Percentiles rank a stretch among this genome's conserved stretches.
phyloP scores from a whole-genome alignment of 2,113 vertebrate genomes.

The Galemys pyrenaicus region DNA sequence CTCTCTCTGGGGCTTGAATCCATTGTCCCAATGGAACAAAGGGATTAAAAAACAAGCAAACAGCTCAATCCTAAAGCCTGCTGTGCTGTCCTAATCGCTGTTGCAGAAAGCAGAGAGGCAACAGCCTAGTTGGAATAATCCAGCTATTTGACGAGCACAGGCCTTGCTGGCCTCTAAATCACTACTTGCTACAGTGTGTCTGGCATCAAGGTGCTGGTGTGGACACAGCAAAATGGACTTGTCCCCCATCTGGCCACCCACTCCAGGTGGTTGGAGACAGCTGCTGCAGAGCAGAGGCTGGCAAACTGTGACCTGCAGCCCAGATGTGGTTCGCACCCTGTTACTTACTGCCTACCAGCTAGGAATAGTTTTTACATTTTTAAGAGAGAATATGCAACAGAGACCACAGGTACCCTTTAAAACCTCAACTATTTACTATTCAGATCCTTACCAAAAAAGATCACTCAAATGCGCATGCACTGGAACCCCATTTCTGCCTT shows the following conservation, averaged over 20 bases:
- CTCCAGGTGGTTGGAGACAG: not conserved
- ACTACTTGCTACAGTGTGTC: not conserved
- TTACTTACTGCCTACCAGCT: not conserved
- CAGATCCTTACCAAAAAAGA: not conserved
- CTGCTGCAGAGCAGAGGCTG: not conserved
- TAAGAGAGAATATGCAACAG: not conserved
- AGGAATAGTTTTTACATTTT: conserved; percentile 1
- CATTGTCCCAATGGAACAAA: not conserved
- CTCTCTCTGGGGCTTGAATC: not conserved
- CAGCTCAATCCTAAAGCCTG: not conserved
- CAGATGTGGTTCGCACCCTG: not conserved
- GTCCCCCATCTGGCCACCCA: not conserved
- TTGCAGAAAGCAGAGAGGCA: not conserved
- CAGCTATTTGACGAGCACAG: not conserved
- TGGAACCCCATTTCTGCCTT: not conserved
- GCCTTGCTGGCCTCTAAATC: not conserved
- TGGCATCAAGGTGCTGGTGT: not conserved
- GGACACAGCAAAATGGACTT: not conserved
- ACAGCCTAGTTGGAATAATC: not conserved
- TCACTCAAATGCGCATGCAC: not conserved
- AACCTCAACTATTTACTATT: conserved; percentile 17
- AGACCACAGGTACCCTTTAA: not conserved
- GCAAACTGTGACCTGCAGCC: not conserved
- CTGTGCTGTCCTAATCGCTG: not conserved
- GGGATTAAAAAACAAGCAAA: not conserved